Evolutionary conservation across 2,797 vertebrate species (phyloP), one percentile per base, ranked within the genome.

Genomic region (Lutjanus argentimaculatus): DNA sequence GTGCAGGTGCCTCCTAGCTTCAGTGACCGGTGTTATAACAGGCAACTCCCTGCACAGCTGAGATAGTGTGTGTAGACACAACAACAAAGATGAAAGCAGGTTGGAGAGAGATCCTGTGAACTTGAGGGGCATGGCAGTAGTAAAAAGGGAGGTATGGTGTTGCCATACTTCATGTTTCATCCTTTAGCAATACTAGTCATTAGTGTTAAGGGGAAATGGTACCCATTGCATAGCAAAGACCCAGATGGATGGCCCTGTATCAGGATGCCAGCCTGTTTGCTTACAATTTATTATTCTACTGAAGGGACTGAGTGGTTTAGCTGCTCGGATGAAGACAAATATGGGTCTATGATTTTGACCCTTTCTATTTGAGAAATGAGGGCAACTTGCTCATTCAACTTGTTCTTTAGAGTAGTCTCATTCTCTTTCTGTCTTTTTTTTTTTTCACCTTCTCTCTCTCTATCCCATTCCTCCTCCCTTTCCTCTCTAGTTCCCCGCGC

Each of bases 21-120:
- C 59, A 73, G 30, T 62, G 72, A 79, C 45, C 40, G 30, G 55
- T 82, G 74, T 85, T 85, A 67, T 79, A 76, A 73, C 57, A n/a
- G 74, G 55, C 83, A 89, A 77, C 91, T 89, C 89, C 89, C 86
- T 75, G n/a, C 80, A 73, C 79, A 80, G 82, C 75, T 81, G 70
- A 85, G 79, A 87, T 85, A 70, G 71, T 77, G 52, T 73, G 49
- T 78, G 77, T 85, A 89, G 91, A 87, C 92, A 92, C 82, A 91
- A 92, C 84, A 85, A 63, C 52, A 74, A 45, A 90, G 90, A 92
- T 88, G 84, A 92, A 93, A 92, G 90, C 46, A 46, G 63, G 25
- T 21, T 74, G 55, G 30, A 70, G 51, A 75, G 69, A 78, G 77
- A 85, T 77, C 36, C 40, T 55, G 22, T 86, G 45, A 87, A 82